Evolutionary conservation across 2,888 invertebrate genomes (phyloP), one percentile per base, ranked within the genome.

Genomic region (Chymomyza fuscimana): DNA sequence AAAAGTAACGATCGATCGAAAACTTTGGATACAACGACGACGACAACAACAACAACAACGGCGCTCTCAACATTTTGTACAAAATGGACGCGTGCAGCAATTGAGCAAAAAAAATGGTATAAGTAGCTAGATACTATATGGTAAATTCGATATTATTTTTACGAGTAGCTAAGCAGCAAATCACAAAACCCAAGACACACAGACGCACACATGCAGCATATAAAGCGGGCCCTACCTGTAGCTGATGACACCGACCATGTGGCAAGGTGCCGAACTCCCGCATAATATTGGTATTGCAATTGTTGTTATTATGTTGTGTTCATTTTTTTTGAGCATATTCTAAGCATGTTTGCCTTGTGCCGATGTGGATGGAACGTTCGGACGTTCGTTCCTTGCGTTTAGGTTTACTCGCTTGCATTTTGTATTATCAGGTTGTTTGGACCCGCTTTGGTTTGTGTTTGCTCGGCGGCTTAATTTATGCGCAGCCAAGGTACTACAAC

Each of bases 1-100:
- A 77, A 85, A 88, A 80, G 77, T 88, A 85, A 86, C 88, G 86
- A 81, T 85, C 82, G 79, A 85, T 79, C 76, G 73, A 76, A 74
- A 75, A 76, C 72, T 65, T 65, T 61, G 54, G 25, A 32, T 29
- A 60, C 66, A 29, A 60, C 46, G 15, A 51, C 51, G 19, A 59
- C 46, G 15, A 51, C 51, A 12, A 59, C 58, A 29, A 58, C 56
- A 52, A 65, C 51, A n/a, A 15, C 12, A 32, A 62, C 25, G 54
- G 61, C 52, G 32, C 25, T n/a, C 12, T 56, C 56, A 6, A n/a
- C 65, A 46, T 22, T 10, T 12, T 15, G 52, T 19, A 54, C 52
- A 54, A 54, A 54, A 54, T 54, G 52, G 52, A 54, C 52, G 52
- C 7, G n/a, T 16, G 9, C 51, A 32, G 32, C 32, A 32, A 32